Conservation (phyloP, 2,888 invertebrate genomes). For the Notodonta ziczac region DNA sequence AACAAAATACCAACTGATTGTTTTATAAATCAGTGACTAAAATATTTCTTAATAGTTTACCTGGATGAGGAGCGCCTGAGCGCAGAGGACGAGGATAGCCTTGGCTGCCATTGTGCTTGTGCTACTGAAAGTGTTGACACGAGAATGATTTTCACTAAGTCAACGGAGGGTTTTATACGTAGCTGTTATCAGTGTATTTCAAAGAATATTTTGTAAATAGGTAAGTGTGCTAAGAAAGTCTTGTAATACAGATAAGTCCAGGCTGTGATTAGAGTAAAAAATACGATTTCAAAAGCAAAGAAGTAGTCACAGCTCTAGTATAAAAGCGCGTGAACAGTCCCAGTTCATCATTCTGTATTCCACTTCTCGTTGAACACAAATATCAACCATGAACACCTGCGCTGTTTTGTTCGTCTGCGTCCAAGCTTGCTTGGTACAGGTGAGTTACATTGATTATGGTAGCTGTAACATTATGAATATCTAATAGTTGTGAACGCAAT, state of each 20-base stretch:
- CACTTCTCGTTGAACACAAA: conserved; percentile 2
- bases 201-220: background rate
- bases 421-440: conserved; percentile 32
- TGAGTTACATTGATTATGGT: conserved; percentile 7
- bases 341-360: conserved; percentile 1
- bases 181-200: background rate
- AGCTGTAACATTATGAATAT: no score
- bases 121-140: conserved; percentile 9
- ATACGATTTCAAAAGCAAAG: background rate
- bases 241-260: background rate
- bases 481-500: no score
- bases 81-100: conserved; percentile 37
- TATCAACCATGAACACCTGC: conserved; percentile 24
- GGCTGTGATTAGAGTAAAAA: background rate
- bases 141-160: background rate
- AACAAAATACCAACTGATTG: background rate
- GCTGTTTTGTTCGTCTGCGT: conserved; percentile 25
- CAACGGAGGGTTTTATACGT: background rate
- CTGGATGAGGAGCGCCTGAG: conserved; percentile 28
- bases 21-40: background rate
- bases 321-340: background rate
- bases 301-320: background rate
- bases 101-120: conserved; percentile 37
- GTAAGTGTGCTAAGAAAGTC: background rate
- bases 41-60: background rate